Evolutionary conservation across 2,888 invertebrate genomes (phyloP), one percentile per base, ranked within the genome.

Genomic region (Ligdia adustata): DNA sequence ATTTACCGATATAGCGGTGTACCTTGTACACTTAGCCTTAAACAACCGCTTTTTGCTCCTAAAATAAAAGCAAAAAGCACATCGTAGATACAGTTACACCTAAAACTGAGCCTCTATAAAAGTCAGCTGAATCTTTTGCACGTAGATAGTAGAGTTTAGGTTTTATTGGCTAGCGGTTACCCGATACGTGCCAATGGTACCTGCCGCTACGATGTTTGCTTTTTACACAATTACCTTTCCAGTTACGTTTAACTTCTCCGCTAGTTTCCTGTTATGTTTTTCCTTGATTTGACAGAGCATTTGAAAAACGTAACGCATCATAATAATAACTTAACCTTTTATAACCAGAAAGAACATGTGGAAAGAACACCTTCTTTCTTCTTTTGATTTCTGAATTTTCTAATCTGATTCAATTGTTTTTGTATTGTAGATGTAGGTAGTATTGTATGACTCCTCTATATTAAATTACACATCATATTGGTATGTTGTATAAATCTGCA

Each of bases 41-140:
- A 22, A 16, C 18, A 20, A 9, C 24, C 31, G 33, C 44, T 53
- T 56, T 56, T 52, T 52, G 28, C 49, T 15, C 34, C 18, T 41
- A 34, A 52, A 51, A 51, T 44, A 43, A 45, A 50, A 38, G 40
- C 29, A 28, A 27, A 54, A 45, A 48, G 41, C 46, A 51, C 53
- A 57, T 53, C 45, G 56, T 49, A 28, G 37, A 18, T 37, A 50
- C 53, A 44, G 46, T 49, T 49, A 49, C 52, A 56, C 38, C 54
- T 44, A 45, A 47, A 48, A 45, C 42, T 31, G 46, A 42, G 38
- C 46, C 51, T 55, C 37, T 32, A 48, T 49, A 57, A 60, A 60
- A 51, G 54, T 55, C 47, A 52, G 50, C 53, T 53, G 50, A 51
- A 55, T 60, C 51, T 59, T 50, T 59, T 50, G 45, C 60, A 57